phyloP scores from a whole-genome alignment of 2,113 vertebrate genomes.

The Urocolius indicus region DNA sequence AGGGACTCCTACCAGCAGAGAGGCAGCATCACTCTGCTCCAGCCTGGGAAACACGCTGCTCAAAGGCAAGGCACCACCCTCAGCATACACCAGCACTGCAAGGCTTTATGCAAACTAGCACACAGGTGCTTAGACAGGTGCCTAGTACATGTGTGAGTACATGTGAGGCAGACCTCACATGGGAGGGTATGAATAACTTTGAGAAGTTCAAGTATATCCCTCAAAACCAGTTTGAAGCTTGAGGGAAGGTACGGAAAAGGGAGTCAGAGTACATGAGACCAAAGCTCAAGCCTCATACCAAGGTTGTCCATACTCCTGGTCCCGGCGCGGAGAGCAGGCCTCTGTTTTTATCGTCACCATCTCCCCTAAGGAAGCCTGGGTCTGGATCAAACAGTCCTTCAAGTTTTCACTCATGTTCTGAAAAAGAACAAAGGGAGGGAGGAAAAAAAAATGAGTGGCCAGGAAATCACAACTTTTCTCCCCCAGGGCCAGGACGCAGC shows the following conservation, averaged over 20 bases:
- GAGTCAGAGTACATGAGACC: neutral
- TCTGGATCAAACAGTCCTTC: slow-evolving; percentile 83
- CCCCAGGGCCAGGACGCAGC: neutral
- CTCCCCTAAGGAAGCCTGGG: slow-evolving; percentile 78
- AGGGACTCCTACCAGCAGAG: neutral
- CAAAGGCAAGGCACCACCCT: neutral
- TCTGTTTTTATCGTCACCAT: slow-evolving; percentile 84
- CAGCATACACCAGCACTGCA: neutral
- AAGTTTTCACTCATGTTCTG: slow-evolving; percentile 86
- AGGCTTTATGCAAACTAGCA: neutral
- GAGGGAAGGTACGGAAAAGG: neutral
- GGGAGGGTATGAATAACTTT: neutral
- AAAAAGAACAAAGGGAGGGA: slow-evolving; percentile 51
- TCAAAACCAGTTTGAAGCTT: neutral
- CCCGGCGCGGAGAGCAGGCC: slow-evolving; percentile 73
- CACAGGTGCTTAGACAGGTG: neutral
- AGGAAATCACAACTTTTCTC: neutral
- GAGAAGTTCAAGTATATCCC: neutral
- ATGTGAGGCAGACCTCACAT: neutral
- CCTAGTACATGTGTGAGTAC: neutral
- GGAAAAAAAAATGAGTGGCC: neutral
- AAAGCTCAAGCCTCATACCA: slow-evolving; percentile 64
- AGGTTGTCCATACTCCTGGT: slow-evolving; percentile 82
- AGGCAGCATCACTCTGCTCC: neutral
- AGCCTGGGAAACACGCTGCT: fast-evolving